Percentiles rank a stretch among this genome's conserved stretches.
Conservation (phyloP, 1,140 invertebrate species). For the Drosophila funebris region DNA sequence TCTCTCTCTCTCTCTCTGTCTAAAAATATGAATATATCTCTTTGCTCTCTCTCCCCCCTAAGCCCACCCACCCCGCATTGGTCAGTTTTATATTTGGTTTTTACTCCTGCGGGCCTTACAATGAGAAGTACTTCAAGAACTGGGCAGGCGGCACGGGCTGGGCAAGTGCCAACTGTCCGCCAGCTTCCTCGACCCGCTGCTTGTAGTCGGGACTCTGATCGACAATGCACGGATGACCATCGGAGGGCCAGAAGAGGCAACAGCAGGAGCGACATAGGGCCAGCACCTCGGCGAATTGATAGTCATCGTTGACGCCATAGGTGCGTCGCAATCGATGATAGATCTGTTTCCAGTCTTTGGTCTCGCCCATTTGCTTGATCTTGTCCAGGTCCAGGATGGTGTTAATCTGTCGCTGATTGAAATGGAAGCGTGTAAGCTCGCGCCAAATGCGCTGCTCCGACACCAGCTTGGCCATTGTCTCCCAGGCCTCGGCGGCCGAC, state of each 20-base stretch:
- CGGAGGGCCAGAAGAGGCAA: conserved; percentile 97
- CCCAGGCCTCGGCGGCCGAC: conserved; percentile 86
- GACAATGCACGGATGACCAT: conserved; percentile 95
- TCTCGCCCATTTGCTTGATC: conserved; percentile 84
- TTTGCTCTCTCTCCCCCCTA: conserved; percentile 38
- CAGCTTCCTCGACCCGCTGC: conserved; percentile 90
- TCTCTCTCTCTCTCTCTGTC: conserved; percentile 2
- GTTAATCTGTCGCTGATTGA: conserved; percentile 92
- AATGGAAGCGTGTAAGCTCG: conserved; percentile 96
- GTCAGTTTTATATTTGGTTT: neutral
- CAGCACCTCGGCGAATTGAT: conserved; percentile 95
- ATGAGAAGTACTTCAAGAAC: conserved; percentile 95
- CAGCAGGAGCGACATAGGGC: conserved; percentile 97
- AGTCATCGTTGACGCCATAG: conserved; percentile 94
- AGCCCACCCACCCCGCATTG: neutral
- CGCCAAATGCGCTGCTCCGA: conserved; percentile 96
- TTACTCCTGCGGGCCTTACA: conserved; percentile 85
- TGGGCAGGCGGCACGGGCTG: conserved; percentile 94
- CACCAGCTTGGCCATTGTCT: conserved; percentile 90
- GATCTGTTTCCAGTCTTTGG: conserved; percentile 88
- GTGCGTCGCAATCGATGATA: conserved; percentile 91
- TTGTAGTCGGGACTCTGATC: conserved; percentile 92
- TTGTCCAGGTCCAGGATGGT: conserved; percentile 87
- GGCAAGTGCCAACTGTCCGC: conserved; percentile 90
- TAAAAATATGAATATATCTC: conserved; percentile 42